These are phyloP conservation scores for Hyles vespertilio DNA, from an alignment of 1,140 invertebrate species.

Conservation along the genomic window DNA sequence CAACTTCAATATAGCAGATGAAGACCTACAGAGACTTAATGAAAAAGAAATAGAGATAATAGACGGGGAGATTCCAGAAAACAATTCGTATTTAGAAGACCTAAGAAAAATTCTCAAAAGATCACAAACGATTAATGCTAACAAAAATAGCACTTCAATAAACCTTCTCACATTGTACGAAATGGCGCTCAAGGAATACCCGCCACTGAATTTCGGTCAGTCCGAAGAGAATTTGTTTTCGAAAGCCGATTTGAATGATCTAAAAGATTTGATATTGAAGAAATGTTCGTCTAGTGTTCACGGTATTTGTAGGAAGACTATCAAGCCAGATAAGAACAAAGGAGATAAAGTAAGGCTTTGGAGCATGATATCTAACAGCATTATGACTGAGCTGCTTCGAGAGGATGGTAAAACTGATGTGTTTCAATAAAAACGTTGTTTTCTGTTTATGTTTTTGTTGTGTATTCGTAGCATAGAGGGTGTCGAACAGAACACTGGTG, in stretches of 20 bases:
- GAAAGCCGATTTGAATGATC: constrained; percentile 46
- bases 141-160: constrained; percentile 39
- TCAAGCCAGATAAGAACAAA: constrained; percentile 26
- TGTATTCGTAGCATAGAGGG: too few species aligned
- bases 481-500: too few species aligned
- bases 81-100: constrained; percentile 52
- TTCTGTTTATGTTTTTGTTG: constrained; percentile 1
- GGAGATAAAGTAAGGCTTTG: constrained; percentile 2
- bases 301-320: constrained; percentile 41
- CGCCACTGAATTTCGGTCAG: constrained; percentile 28
- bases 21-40: constrained; percentile 43
- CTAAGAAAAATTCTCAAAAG: constrained; percentile 45
- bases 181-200: constrained; percentile 45
- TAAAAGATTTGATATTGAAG: constrained; percentile 51
- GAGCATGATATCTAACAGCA: constrained; percentile 37
- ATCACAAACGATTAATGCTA: constrained; percentile 32
- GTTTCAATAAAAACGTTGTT: constrained; percentile 19
- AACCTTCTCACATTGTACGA: constrained; percentile 49
- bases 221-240: constrained; percentile 41
- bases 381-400: constrained; percentile 36
- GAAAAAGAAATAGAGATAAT: constrained; percentile 64
- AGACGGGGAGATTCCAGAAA: constrained; percentile 46
- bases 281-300: constrained; percentile 45
- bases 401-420: constrained; percentile 13
- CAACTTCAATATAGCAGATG: constrained; percentile 39